Percentiles rank a stretch among this genome's conserved stretches.
Evolutionary conservation across 2,888 invertebrate genomes (phyloP).

Genomic region (Apamea anceps): DNA sequence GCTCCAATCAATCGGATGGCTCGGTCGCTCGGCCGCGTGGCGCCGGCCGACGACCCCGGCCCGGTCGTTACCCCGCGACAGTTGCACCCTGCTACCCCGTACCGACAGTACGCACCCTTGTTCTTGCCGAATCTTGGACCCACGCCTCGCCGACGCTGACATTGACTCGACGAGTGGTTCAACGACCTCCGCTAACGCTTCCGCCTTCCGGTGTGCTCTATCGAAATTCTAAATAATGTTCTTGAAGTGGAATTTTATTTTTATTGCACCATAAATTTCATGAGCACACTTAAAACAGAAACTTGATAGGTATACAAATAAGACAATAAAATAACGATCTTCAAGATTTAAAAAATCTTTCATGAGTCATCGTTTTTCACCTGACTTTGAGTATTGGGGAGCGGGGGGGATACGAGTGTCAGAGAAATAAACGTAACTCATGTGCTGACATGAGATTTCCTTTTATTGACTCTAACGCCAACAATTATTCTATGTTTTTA

Average conservation of each 20-base stretch:
- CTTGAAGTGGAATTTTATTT: conserved; percentile 69
- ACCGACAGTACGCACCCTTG: conserved; percentile 83
- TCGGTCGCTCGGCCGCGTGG: conserved; percentile 87
- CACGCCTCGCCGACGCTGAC: conserved; percentile 83
- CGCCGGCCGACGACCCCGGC: conserved; percentile 87
- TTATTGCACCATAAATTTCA: conserved; percentile 58
- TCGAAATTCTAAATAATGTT: conserved; percentile 72
- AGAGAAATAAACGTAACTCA: conserved; percentile 7
- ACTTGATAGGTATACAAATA: conserved; percentile 56
- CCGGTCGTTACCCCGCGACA: conserved; percentile 88
- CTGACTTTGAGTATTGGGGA: conserved; percentile 10
- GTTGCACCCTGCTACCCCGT: conserved; percentile 89
- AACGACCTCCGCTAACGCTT: conserved; percentile 82
- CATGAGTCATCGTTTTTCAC: conserved; percentile 29
- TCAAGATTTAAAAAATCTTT: conserved; percentile 23
- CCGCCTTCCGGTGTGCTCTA: conserved; percentile 83
- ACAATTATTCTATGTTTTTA: background rate
- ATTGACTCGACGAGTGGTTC: conserved; percentile 87
- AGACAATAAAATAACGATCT: conserved; percentile 40
- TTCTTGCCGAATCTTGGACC: conserved; percentile 87
- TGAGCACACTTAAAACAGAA: conserved; percentile 62
- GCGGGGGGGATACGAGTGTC: background rate
- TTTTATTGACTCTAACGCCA: background rate
- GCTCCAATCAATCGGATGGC: conserved; percentile 89
- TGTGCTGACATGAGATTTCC: conserved; percentile 6